A percentile compares a stretch with the other conserved stretches of the same genome.
phyloP scores from a whole-genome alignment of 2,888 invertebrate genomes.

The Hypomecis atomaria region DNA sequence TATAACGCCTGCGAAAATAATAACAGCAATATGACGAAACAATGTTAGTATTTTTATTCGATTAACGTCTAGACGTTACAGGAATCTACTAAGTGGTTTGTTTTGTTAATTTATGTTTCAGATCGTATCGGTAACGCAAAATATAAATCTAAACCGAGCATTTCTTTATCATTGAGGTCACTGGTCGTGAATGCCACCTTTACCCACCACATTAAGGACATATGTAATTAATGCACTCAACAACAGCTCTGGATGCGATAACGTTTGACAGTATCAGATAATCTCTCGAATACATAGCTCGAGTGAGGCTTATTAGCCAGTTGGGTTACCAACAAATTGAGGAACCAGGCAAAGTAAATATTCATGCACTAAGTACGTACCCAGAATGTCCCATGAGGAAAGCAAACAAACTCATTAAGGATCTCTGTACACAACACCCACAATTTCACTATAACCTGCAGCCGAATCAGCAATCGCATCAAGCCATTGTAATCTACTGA shows the following conservation, averaged over 20 bases:
- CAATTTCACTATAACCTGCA: constrained; percentile 36
- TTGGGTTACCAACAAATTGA: background rate
- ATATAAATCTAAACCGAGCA: background rate
- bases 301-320: background rate
- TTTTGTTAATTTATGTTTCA: background rate
- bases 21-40: background rate
- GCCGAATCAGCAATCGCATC: constrained; percentile 47
- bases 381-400: constrained; percentile 29
- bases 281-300: constrained; percentile 1
- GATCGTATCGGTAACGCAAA: background rate
- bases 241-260: constrained; percentile 3
- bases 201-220: constrained; percentile 1
- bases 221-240: constrained; percentile 7
- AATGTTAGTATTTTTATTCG: too few species aligned
- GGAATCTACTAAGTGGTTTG: too few species aligned
- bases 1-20: constrained; percentile 9
- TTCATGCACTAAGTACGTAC: constrained; percentile 17
- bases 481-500: constrained; percentile 55
- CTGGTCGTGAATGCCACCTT: background rate
- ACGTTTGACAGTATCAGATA: constrained; percentile 6
- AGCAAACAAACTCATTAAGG: constrained; percentile 55
- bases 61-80: too few species aligned
- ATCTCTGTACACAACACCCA: constrained; percentile 23
- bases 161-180: constrained; percentile 6
- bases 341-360: background rate